A percentile compares a stretch with the other conserved stretches of the same genome.
Conservation (phyloP, 2,797 vertebrate species). For the Echiichthys vipera region DNA sequence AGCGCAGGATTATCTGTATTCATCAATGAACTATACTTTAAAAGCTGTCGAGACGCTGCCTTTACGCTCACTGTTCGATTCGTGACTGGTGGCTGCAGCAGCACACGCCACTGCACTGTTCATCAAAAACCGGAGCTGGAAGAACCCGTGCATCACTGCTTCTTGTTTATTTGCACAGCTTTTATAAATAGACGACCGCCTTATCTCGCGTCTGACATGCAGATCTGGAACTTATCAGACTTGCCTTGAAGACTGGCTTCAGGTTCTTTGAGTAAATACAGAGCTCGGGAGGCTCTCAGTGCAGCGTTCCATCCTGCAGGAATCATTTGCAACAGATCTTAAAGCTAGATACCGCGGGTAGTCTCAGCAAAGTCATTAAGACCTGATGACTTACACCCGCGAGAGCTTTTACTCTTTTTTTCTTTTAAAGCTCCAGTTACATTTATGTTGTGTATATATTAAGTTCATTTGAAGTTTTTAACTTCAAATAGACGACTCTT, state of each 20-base stretch:
- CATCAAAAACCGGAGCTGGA: constrained; percentile 54
- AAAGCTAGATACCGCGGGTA: constrained; percentile 18
- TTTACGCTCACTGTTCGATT: constrained; percentile 8
- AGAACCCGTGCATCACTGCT: constrained; percentile 26
- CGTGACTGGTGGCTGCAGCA: constrained; percentile 6
- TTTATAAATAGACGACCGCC: constrained; percentile 54
- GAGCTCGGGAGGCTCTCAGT: constrained; percentile 49
- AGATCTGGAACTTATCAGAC: constrained; percentile 72
- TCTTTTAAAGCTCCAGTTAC: background rate
- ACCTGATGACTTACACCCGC: constrained; percentile 1
- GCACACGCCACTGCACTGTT: constrained; percentile 24
- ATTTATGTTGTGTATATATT: background rate
- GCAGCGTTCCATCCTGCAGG: constrained; percentile 31
- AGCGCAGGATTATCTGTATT: constrained; percentile 18
- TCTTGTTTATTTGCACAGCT: constrained; percentile 72
- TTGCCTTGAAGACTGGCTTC: constrained; percentile 38
- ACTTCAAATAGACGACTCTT: too few species aligned
- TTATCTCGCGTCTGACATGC: constrained; percentile 67
- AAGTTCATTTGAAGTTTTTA: too few species aligned
- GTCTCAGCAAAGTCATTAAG: constrained; percentile 38
- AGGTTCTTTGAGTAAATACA: constrained; percentile 65
- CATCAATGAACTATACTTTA: constrained; percentile 11
- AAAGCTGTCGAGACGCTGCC: constrained; percentile 10
- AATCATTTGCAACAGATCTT: constrained; percentile 49
- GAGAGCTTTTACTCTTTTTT: background rate